phyloP scores from a whole-genome alignment of 2,888 invertebrate genomes.

The Lycophotia porphyrea region DNA sequence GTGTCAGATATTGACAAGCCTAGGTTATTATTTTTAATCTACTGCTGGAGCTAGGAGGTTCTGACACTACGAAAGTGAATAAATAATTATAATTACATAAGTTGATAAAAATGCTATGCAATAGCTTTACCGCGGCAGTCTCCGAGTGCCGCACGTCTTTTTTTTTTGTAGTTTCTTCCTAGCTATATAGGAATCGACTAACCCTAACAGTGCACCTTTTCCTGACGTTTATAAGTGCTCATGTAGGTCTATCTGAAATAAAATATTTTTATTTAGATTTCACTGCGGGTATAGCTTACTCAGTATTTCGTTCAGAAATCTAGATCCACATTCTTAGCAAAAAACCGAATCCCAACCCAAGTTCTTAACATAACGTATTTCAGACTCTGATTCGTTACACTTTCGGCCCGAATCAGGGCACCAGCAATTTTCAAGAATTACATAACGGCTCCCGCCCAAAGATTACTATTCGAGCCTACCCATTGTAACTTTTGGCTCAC shows the following conservation, averaged over 20 bases:
- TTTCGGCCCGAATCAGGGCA: conserved; percentile 22
- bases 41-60: too few species aligned
- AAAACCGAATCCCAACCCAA: background rate
- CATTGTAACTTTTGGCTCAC: conserved; percentile 86
- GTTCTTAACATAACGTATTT: conserved; percentile 9
- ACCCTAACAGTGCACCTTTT: background rate
- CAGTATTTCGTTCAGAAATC: background rate
- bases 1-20: too few species aligned
- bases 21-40: too few species aligned
- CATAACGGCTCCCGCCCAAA: conserved; percentile 76
- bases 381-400: conserved; percentile 45
- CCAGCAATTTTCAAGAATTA: conserved; percentile 80
- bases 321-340: background rate
- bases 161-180: too few species aligned
- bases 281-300: background rate
- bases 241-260: background rate
- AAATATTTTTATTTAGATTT: background rate
- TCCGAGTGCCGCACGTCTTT: too few species aligned
- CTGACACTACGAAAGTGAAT: too few species aligned
- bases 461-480: conserved; percentile 78
- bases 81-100: too few species aligned
- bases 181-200: background rate
- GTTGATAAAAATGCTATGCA: too few species aligned
- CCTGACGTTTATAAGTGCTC: background rate
- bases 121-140: too few species aligned